Evolutionary conservation across 2,113 vertebrate genomes (phyloP).

Genomic region (Labeo catla): DNA sequence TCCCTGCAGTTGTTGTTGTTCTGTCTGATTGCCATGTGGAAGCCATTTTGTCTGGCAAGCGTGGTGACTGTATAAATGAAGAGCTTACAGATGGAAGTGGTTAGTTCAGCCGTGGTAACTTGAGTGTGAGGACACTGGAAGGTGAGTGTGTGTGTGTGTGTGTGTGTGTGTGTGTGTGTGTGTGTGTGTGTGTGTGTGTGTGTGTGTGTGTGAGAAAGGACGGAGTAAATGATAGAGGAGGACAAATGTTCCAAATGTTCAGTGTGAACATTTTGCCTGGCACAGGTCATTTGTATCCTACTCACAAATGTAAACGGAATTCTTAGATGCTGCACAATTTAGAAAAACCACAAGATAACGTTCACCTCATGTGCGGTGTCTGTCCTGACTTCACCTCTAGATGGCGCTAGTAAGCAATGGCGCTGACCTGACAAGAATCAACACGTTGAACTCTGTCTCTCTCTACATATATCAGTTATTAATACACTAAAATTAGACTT

Average conservation of each 20-base stretch:
- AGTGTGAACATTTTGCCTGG: neutral
- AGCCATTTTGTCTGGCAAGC: conserved; percentile 51
- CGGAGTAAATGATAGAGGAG: neutral
- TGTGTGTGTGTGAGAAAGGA: neutral
- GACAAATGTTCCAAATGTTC: neutral
- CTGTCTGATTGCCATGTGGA: conserved; percentile 52
- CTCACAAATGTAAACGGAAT: neutral
- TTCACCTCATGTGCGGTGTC: neutral
- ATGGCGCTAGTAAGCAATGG: conserved; percentile 74
- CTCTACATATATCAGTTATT: neutral
- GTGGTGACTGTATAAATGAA: conserved; percentile 55
- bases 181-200: neutral
- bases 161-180: conserved; percentile 36
- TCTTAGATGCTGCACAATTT: neutral
- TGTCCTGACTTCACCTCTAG: conserved; percentile 63
- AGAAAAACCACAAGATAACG: neutral
- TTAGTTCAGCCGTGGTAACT: conserved; percentile 47
- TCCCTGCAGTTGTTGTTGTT: conserved; percentile 48
- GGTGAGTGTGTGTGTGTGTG: conserved; percentile 31
- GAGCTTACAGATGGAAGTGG: conserved; percentile 56
- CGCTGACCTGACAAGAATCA: conserved; percentile 33
- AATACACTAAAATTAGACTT: neutral
- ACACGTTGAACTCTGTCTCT: conserved; percentile 12
- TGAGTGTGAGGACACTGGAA: conserved; percentile 33
- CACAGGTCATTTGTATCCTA: neutral